Evolutionary conservation across 1,140 invertebrate genomes (phyloP), one percentile per base, ranked within the genome.

Genomic region (Zaprionus kolodkinae): DNA sequence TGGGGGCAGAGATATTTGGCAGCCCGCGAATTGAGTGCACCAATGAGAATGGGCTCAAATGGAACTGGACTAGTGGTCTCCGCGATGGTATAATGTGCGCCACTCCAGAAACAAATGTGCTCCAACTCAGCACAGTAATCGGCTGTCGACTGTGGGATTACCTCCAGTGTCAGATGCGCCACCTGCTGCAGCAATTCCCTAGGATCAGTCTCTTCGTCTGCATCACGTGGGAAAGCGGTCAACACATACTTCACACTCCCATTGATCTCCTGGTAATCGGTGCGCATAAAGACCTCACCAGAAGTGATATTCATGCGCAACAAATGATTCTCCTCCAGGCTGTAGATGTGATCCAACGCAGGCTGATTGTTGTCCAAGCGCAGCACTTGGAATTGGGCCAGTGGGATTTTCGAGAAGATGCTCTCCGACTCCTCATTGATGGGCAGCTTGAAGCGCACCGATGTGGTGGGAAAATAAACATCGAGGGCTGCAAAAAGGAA

Each of bases 351-450:
- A 36, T 92, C 83, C 1, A 6, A 60, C n/a, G 91, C 86, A 35
- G 70, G 33, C 4, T 60, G 75, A 67, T 91, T 92, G 72, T 78
- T 67, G 2, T 69, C 71, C 43, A 78, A 40, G 1, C 72, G 56
- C 21, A 91, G 62, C 48, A 92, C 89, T 80, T 91, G 91, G 76
- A 92, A 92, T 63, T 87, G 86, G 43, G 86, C 91, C 76, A 92
- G 45, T 3, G 91, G 91, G 15, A 92, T 91, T 64, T 92, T 92
- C 6, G 91, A 92, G 62, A 92, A 92, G 54, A 92, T 85, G 54
- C 91, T 92, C 40, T 92, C 86, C 30, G 91, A 91, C 33, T 92
- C 82, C 76, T 92, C 91, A 33, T 90, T 91, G 36, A 90, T 85
- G 40, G 91, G 91, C 45, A 92, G 78, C 65, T 91, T 92, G 57